phyloP scores from a whole-genome alignment of 2,888 invertebrate species.

The Dolichomitus sp. region DNA sequence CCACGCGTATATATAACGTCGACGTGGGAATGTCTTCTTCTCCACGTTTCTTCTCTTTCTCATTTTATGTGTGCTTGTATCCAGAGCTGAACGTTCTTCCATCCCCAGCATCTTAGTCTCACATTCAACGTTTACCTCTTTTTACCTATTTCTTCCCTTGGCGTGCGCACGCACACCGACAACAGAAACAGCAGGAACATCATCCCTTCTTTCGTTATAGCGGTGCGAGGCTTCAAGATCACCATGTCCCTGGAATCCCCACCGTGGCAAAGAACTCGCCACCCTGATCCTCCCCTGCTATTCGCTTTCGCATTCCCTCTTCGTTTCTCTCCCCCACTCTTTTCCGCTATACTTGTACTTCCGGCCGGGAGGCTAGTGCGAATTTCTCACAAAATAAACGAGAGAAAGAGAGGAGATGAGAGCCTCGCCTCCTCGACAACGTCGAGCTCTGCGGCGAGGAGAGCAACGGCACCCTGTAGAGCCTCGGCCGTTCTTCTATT shows the following conservation, averaged over 20 bases:
- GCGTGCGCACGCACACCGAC: conserved; percentile 36
- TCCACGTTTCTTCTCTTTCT: neutral
- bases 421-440: conserved; percentile 56
- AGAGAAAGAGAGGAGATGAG: conserved; percentile 43
- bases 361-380: conserved; percentile 80
- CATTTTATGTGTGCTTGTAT: neutral
- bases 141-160: conserved; percentile 52
- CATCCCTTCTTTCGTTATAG: conserved; percentile 48
- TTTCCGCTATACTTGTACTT: conserved; percentile 82
- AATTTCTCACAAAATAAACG: conserved; percentile 82
- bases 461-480: conserved; percentile 45
- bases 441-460: conserved; percentile 50
- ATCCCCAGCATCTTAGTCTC: conserved; percentile 43
- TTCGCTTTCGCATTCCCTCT: conserved; percentile 42
- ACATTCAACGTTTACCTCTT: conserved; percentile 54
- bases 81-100: neutral
- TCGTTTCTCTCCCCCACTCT: conserved; percentile 26
- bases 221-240: conserved; percentile 61
- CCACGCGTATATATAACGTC: conserved; percentile 34
- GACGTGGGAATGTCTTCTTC: conserved; percentile 20
- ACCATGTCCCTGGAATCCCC: conserved; percentile 78
- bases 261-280: conserved; percentile 61
- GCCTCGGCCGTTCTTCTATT: conserved; percentile 58
- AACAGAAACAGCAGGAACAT: conserved; percentile 45
- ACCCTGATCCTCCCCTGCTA: conserved; percentile 54